Evolutionary conservation across 1,140 invertebrate genomes (phyloP).

Genomic region (Zelostemma sp.): DNA sequence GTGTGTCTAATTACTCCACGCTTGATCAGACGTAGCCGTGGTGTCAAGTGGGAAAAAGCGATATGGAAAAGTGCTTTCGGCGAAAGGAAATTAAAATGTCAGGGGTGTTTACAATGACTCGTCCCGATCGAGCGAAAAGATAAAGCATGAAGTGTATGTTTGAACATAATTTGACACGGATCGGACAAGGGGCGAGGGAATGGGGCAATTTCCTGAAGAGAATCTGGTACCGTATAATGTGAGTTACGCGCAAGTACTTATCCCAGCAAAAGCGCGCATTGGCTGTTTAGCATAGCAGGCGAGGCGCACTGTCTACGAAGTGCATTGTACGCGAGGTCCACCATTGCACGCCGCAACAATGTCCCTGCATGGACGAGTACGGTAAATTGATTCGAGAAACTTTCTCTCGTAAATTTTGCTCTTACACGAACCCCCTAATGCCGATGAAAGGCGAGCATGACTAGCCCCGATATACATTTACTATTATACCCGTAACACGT

Average conservation of each 20-base stretch:
- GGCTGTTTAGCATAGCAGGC: constrained; percentile 44
- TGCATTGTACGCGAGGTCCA: constrained; percentile 30
- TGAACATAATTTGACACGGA: background rate
- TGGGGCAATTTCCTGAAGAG: constrained; percentile 10
- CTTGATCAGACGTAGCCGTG: too few relatives aligned
- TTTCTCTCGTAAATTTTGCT: constrained; percentile 48
- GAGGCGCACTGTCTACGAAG: constrained; percentile 26
- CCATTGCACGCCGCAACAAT: constrained; percentile 34
- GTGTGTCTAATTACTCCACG: background rate
- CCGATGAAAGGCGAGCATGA: constrained; percentile 45
- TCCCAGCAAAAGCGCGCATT: constrained; percentile 25
- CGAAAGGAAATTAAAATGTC: too few relatives aligned
- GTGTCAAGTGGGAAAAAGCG: too few relatives aligned
- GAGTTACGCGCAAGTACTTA: constrained; percentile 26
- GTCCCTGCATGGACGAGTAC: constrained; percentile 41
- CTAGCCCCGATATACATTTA: constrained; percentile 21
- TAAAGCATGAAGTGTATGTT: background rate
- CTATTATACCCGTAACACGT: constrained; percentile 2
- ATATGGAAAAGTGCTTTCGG: too few relatives aligned
- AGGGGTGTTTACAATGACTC: too few relatives aligned
- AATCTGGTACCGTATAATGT: constrained; percentile 16
- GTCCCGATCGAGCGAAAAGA: background rate
- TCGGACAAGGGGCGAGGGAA: background rate
- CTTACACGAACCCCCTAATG: constrained; percentile 45
- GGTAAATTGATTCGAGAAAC: constrained; percentile 43